Evolutionary conservation across 2,113 vertebrate species (phyloP), one percentile per base, ranked within the genome.

Genomic region (Spermophilus dauricus): DNA sequence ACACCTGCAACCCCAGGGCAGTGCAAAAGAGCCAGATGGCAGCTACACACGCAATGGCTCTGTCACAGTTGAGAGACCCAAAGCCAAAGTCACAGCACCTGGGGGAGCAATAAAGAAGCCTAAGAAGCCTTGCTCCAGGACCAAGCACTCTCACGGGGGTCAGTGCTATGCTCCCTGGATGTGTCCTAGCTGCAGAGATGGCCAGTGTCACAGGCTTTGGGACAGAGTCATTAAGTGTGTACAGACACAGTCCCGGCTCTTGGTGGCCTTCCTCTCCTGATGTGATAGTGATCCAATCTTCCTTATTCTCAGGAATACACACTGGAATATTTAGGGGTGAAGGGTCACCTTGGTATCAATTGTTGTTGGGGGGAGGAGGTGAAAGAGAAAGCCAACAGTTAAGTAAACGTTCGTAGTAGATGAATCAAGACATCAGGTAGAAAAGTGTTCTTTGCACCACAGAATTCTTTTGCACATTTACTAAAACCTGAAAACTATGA

Each of bases 401-500:
- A 76, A 92, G 39, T 7, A 85, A 37, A 45, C 11, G 8, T 32
- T 34, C 61, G 75, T 4, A 48, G 28, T 8, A 53, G 4, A 14
- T 65, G n/a, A 45, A 69, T 80, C 81, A 87, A 13, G 4, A 24
- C 34, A 20, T 39, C 37, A 8, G 3, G 9, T 32, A 45, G 1
- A 14, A 3, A 37, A 24, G 0, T n/a, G 1, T 56, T 37, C 78
- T 67, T 86, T 70, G 26, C 67, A 42, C 28, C 61, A 58, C 53
- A 67, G 37, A 26, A 85, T 65, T 86, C 8, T 11, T 63, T 63
- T 91, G 18, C 8, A 61, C 20, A 73, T 97, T 37, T 30, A 37
- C 78, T 95, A 37, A 86, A 84, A 11, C 61, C 42, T 83, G 17
- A 80, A 90, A 84, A 34, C 86, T 94, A 81, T 13, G 8, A 89